Base-by-base conservation (phyloP, 1,140 invertebrate genomes). In the Nasonia vitripennis region DNA sequence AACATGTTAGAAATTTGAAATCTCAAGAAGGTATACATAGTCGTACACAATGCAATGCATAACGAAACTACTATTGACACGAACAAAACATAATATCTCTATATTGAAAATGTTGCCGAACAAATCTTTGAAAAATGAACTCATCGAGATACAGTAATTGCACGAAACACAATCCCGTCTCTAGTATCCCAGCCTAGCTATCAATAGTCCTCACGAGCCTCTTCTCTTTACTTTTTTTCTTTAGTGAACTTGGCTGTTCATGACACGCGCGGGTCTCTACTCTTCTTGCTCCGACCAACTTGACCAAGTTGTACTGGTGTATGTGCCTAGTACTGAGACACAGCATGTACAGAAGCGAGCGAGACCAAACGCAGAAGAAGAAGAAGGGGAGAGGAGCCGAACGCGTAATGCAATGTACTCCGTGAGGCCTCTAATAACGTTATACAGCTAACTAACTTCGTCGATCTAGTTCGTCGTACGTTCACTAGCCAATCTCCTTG, bases 391-490 rank as follows among this genome's bases (percentile, higher is more conserved):
- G 71, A 20, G 11, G 41, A 48, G 78, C 79, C 74, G 84, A 85
- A 68, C 73, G 45, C 83, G 74, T 87, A 86, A 89, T 88, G 78
- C 70, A 68, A 55, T 88, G 85, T 87, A 86, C 87, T 81, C 51
- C 80, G 5, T 17, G 70, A 89, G 84, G 51, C 82, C 86, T 82
- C 81, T 88, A 88, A 88, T 88, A 89, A 85, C 84, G 87, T 89
- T 88, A 87, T 86, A 79, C 68, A 78, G 80, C 86, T 88, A 85
- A 86, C 87, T 89, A 88, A 87, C 87, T 89, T 87, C 41, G 20
- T 62, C 55, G 83, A 81, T 87, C 17, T 79, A 87, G 79, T 86
- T 48, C 55, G 74, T 79, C 82, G 74, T 87, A 81, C 83, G 74
- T n/a, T 31, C 74, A 45, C 78, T 70, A 68, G 37, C 10, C 86